phyloP scores from a whole-genome alignment of 2,113 vertebrate genomes.

The Ictalurus punctatus region DNA sequence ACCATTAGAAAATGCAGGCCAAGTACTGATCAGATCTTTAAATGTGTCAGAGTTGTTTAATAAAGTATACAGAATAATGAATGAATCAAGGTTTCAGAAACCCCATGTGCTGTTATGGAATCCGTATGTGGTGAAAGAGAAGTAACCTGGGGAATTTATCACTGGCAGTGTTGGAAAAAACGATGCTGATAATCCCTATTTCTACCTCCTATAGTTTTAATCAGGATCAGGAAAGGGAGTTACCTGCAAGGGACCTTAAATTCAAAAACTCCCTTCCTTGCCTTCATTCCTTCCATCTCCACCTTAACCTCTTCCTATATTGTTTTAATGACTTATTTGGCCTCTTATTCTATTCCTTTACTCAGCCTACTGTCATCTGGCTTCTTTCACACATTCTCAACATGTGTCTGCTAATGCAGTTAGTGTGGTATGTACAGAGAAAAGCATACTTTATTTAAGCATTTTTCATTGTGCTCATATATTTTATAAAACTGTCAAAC shows the following conservation, averaged over 20 bases:
- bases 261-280: slow-evolving; percentile 44
- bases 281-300: slow-evolving; percentile 38
- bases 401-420: slow-evolving; percentile 27
- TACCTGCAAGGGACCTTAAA: slow-evolving; percentile 26
- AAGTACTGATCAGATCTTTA: slow-evolving; percentile 23
- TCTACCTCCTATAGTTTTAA: slow-evolving; percentile 20
- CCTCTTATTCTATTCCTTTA: background rate
- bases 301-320: slow-evolving; percentile 31
- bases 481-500: slow-evolving; percentile 39
- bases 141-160: background rate
- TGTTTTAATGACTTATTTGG: slow-evolving; percentile 29
- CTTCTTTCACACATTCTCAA: slow-evolving; percentile 27
- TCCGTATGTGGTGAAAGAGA: background rate
- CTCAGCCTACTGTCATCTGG: slow-evolving; percentile 19
- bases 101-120: background rate
- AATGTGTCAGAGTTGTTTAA: slow-evolving; percentile 27
- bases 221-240: slow-evolving; percentile 39
- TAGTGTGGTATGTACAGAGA: slow-evolving; percentile 26
- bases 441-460: slow-evolving; percentile 5
- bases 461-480: slow-evolving; percentile 28
- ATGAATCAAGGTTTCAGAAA: slow-evolving; percentile 17
- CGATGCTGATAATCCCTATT: background rate
- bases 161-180: background rate
- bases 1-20: slow-evolving; percentile 2
- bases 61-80: slow-evolving; percentile 5